These are phyloP conservation scores for Melieria picta DNA, from an alignment of 2,888 invertebrate genomes.

Conservation along the genomic window DNA sequence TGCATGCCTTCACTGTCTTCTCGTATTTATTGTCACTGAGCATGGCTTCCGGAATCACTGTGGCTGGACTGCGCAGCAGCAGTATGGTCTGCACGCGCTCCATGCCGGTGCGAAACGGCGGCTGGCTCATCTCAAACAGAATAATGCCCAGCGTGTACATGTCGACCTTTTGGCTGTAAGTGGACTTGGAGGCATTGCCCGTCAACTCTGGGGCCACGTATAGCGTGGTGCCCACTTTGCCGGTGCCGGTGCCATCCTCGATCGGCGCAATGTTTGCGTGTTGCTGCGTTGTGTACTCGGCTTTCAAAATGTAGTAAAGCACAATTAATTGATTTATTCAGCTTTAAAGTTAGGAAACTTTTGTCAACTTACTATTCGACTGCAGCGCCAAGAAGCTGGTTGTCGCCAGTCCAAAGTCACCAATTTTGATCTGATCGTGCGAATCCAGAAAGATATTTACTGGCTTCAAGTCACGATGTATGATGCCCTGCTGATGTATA, in stretches of 20 bases:
- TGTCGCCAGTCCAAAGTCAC: constrained; percentile 96
- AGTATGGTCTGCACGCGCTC: constrained; percentile 84
- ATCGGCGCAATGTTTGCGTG: constrained; percentile 50
- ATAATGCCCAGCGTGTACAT: constrained; percentile 91
- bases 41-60: constrained; percentile 78
- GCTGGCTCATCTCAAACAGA: constrained; percentile 94
- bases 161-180: constrained; percentile 90
- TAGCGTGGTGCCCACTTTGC: constrained; percentile 91
- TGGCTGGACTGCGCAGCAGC: constrained; percentile 75
- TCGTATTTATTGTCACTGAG: constrained; percentile 58
- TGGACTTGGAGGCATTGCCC: constrained; percentile 75
- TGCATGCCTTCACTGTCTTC: constrained; percentile 69
- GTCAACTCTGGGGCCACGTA: constrained; percentile 95
- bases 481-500: constrained; percentile 92
- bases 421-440: constrained; percentile 94
- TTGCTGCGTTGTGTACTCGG: constrained; percentile 45
- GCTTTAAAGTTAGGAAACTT: not conserved
- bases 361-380: constrained; percentile 48
- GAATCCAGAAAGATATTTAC: constrained; percentile 96
- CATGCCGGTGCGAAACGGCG: constrained; percentile 86
- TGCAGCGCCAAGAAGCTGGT: constrained; percentile 72
- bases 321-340: not conserved
- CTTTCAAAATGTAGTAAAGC: constrained; percentile 22
- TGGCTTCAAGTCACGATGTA: constrained; percentile 85
- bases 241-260: constrained; percentile 70